A percentile compares a stretch with the other conserved stretches of the same genome.
These are phyloP conservation scores for Beroe forskalii DNA, from an alignment of 37 sponge, comb jelly and placozoan genomes.

Conservation along the genomic window DNA sequence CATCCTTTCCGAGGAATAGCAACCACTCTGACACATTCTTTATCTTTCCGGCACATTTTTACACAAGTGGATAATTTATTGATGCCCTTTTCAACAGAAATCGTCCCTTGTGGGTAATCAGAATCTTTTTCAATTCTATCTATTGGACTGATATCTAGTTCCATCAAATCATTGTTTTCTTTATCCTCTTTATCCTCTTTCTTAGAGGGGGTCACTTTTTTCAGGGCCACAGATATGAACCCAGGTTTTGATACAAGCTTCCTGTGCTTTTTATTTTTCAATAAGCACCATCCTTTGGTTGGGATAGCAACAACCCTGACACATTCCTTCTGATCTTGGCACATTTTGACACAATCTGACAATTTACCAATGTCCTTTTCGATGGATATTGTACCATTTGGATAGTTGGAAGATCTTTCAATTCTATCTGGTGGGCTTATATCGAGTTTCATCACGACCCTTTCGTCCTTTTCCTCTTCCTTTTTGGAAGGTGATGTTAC, in stretches of 20 bases:
- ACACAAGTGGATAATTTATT: background rate
- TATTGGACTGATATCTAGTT: background rate
- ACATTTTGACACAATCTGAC: slow-evolving; percentile 12
- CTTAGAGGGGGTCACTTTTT: background rate
- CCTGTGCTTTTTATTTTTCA: background rate
- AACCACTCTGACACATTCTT: slow-evolving; percentile 39
- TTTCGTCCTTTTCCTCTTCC: background rate
- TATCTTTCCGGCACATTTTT: background rate
- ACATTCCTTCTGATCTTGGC: background rate
- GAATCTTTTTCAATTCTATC: background rate
- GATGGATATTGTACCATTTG: background rate
- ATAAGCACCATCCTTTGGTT: background rate
- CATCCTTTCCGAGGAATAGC: background rate
- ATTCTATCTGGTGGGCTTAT: background rate
- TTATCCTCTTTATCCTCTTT: too few species aligned
- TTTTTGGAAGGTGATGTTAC: background rate
- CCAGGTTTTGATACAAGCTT: background rate
- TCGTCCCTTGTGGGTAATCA: background rate
- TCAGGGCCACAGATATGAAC: background rate
- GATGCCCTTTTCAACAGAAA: background rate
- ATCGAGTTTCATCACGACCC: background rate
- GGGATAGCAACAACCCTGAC: background rate
- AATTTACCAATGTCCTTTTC: background rate
- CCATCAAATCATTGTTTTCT: too few species aligned
- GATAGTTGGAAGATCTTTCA: background rate